phyloP scores from a whole-genome alignment of 2,797 vertebrate genomes.

The Myotis findleyi region DNA sequence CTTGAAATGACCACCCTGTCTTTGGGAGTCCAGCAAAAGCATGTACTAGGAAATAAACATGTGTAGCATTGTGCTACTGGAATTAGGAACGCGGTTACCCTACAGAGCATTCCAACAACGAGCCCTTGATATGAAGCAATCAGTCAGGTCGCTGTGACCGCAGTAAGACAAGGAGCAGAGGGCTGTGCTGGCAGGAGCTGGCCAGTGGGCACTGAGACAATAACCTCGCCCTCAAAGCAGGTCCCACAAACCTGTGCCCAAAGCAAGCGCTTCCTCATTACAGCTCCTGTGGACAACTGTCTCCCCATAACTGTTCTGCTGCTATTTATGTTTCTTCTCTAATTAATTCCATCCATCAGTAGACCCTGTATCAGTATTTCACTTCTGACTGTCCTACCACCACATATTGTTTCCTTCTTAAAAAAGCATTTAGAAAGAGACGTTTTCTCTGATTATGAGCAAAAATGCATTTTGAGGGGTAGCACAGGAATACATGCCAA shows the following conservation, averaged over 20 bases:
- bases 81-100: conserved; percentile 21
- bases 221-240: background rate
- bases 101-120: conserved; percentile 12
- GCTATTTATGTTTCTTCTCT: conserved; percentile 51
- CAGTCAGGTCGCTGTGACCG: background rate
- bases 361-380: conserved; percentile 24
- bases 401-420: background rate
- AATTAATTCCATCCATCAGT: conserved; percentile 46
- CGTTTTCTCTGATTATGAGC: background rate
- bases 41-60: background rate
- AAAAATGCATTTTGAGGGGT: background rate
- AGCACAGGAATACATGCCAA: background rate
- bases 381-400: background rate
- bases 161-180: background rate
- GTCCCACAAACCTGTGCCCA: background rate
- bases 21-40: background rate
- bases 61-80: background rate
- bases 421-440: background rate
- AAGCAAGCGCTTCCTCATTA: background rate
- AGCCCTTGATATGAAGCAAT: conserved; percentile 25
- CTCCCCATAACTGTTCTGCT: background rate
- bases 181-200: background rate
- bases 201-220: background rate
- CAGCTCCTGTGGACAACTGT: background rate
- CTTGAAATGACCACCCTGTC: conserved; percentile 55